A percentile compares a stretch with the other conserved stretches of the same genome.
Evolutionary conservation across 2,797 vertebrate genomes (phyloP).

Genomic region (Macropus fuliginosus): DNA sequence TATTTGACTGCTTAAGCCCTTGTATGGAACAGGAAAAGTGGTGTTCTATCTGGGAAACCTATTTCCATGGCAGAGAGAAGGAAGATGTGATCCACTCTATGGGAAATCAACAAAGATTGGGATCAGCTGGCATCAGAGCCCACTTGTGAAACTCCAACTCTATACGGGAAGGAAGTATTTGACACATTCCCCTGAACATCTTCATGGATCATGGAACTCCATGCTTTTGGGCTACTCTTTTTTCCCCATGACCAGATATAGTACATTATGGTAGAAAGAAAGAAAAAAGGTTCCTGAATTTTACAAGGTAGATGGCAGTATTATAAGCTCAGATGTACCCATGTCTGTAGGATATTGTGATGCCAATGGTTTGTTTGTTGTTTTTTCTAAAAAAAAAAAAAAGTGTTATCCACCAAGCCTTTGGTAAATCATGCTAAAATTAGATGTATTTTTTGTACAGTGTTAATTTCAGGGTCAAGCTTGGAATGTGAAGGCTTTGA

Average conservation of each 20-base stretch:
- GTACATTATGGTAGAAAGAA: conserved; percentile 52
- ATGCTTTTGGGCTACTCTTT: conserved; percentile 74
- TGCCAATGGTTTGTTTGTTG: conserved; percentile 61
- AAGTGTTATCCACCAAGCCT: conserved; percentile 75
- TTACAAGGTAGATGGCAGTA: conserved; percentile 45
- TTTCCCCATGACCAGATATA: conserved; percentile 70
- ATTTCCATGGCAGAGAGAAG: conserved; percentile 79
- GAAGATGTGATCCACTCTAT: conserved; percentile 71
- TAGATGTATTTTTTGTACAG: conserved; percentile 73
- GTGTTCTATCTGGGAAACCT: conserved; percentile 78
- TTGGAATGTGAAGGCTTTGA: conserved; percentile 80
- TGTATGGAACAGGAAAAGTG: conserved; percentile 80
- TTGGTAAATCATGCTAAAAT: conserved; percentile 76
- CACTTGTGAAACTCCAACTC: conserved; percentile 59
- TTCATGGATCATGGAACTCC: conserved; percentile 75
- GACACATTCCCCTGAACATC: conserved; percentile 70
- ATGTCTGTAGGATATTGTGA: conserved; percentile 64
- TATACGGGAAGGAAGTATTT: conserved; percentile 69
- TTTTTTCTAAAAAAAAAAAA: not conserved
- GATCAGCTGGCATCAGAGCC: conserved; percentile 74
- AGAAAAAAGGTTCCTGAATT: conserved; percentile 68
- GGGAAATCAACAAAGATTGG: conserved; percentile 67
- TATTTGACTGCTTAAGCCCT: conserved; percentile 77
- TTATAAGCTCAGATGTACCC: conserved; percentile 51
- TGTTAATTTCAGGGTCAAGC: conserved; percentile 80